Evolutionary conservation across 1,140 invertebrate genomes (phyloP), one percentile per base, ranked within the genome.

Genomic region (Pogonomyrmex californicus): DNA sequence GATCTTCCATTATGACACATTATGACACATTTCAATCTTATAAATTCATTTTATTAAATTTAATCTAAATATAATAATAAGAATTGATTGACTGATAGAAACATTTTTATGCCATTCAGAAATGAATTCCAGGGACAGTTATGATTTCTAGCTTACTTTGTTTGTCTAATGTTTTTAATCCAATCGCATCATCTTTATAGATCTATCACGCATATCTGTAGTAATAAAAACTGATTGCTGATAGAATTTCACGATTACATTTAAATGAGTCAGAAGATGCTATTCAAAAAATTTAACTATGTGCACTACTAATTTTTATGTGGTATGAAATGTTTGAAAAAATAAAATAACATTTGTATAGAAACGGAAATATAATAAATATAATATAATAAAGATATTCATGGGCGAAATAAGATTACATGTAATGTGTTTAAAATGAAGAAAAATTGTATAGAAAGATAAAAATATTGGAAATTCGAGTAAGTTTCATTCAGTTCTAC

Each of bases 1-100:
- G 1, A 58, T 12, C 33, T 30, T 33, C 3, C 47, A 38, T 4
- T 36, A 33, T 17, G 0, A 36, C 7, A 41, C 23, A 23, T 23
- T 77, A 47, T 85, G 12, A 17, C 49, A 77, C 62, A 4, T 41
- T 63, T 87, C 44, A 47, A 38, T 41, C 4, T 14, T 41, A 71
- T 23, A 23, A 23, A 23, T n/a, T 88, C 0, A 36, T 62, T 56
- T 63, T 1, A 75, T 17, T 49, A 60, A 6, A 12, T 65, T 96
- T 96, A 98, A 96, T 98, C 97, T 86, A 99, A 96, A 94, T 97
- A 97, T 7, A 97, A 97, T 90, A 98, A 90, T 89, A 99, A 96
- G 93, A 96, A 97, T 81, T 98, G 95, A 91, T 98, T 97, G 44
- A 98, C 97, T 70, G 23, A 99, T 97, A 33, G 96, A 96, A 10